Evolutionary conservation across 2,888 invertebrate species (phyloP), one percentile per base, ranked within the genome.

Genomic region (Drosophila aldrichi): DNA sequence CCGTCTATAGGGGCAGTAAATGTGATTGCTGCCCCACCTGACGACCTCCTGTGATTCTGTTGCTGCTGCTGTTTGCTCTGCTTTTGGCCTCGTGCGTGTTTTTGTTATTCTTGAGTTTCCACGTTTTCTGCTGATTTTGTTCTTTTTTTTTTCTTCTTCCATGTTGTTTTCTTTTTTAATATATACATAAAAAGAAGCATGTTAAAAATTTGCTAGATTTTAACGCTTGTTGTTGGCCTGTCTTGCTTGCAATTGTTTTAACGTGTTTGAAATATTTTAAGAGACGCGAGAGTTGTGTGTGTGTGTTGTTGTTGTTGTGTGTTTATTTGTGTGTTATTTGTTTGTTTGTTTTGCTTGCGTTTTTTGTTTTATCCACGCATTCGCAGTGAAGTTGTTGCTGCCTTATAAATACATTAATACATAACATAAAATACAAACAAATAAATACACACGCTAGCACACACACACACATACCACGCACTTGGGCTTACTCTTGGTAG

Each of bases 221-320:
- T 73, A 77, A 70, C 72, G 75, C 82, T 66, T 56, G 61, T 43
- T 60, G 57, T 36, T 71, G 63, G 70, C 68, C 46, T 62, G 74
- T 49, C 65, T 79, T 67, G 73, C 70, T 41, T 78, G 78, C 82
- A 82, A 86, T 87, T 85, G 77, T 82, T 79, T 73, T 63, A 75
- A 82, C 88, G 88, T 85, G 84, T 79, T 82, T 81, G 70, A 88
- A 82, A 85, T 85, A 88, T 68, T 70, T 85, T 69, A 82, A 81
- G 66, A 48, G 55, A 59, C 20, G 40, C 61, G 25, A 57, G 51
- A 41, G 49, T 63, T 34, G 55, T 52, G 20, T 49, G n/a, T 72
- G 59, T 69, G 59, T 32, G 18, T 18, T 55, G 55, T 29, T 3
- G n/a, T 10, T 29, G 46, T n/a, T 44, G 44, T 48, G n/a, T 48